Conservation (phyloP, 2,888 invertebrate genomes). For the Cheilosia impressa region DNA sequence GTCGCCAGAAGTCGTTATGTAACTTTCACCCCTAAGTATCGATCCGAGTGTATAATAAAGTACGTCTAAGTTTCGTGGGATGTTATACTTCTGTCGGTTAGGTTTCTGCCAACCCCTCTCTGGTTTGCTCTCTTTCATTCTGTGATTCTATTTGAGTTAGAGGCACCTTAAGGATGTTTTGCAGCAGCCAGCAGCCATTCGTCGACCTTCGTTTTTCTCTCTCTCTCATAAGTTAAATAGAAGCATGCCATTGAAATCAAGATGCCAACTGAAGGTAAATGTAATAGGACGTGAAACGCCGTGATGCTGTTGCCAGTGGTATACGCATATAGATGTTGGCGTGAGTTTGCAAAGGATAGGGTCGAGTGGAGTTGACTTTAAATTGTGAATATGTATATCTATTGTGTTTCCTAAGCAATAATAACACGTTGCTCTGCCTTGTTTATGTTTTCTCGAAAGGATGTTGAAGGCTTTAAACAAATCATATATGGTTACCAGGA, state of each 20-base stretch:
- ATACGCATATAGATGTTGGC: neutral
- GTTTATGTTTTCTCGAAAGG: constrained; percentile 9
- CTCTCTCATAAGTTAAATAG: constrained; percentile 4
- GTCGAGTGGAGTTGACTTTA: constrained; percentile 22
- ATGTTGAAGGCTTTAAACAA: constrained; percentile 31
- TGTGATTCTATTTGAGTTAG: constrained; percentile 21
- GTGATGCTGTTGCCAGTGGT: constrained; percentile 20
- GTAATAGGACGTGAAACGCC: constrained; percentile 29
- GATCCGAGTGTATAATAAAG: constrained; percentile 55
- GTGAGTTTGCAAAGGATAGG: neutral
- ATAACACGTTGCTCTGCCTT: neutral
- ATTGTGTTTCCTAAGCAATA: constrained; percentile 17
- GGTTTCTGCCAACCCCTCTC: neutral
- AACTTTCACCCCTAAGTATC: constrained; percentile 72
- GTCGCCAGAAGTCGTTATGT: constrained; percentile 63
- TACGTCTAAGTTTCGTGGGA: constrained; percentile 50
- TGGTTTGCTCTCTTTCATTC: constrained; percentile 17
- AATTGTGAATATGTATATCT: constrained; percentile 33
- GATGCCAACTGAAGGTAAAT: constrained; percentile 51
- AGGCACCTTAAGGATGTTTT: constrained; percentile 38
- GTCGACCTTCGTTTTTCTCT: neutral
- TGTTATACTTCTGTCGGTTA: constrained; percentile 18
- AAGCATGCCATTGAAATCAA: constrained; percentile 65
- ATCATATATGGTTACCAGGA: constrained; percentile 9
- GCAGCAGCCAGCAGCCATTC: constrained; percentile 25